Percentiles rank a stretch among this genome's conserved stretches.
These are phyloP conservation scores for Thalpophila matura DNA, from an alignment of 2,888 invertebrate species.

Conservation along the genomic window DNA sequence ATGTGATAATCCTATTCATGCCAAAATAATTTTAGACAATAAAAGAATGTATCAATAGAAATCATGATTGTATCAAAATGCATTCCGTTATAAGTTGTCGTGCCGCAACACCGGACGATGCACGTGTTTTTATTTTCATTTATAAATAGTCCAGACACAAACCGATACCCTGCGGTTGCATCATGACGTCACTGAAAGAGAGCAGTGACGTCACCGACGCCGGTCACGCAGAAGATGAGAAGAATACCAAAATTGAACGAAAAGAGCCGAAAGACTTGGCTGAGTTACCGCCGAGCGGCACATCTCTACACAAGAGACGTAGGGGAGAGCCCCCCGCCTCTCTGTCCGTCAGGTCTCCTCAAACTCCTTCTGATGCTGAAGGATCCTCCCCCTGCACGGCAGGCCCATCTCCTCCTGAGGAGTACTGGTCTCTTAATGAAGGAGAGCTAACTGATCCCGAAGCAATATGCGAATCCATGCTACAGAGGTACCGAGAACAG, in stretches of 20 bases:
- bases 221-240: slow-evolving; percentile 62
- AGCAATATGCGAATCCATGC: slow-evolving; percentile 82
- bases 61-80: slow-evolving; percentile 69
- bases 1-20: slow-evolving; percentile 50
- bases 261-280: slow-evolving; percentile 75
- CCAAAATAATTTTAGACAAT: slow-evolving; percentile 34
- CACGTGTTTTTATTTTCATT: slow-evolving; percentile 85
- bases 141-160: slow-evolving; percentile 83
- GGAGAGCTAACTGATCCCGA: slow-evolving; percentile 78
- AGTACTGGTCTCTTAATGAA: slow-evolving; percentile 76
- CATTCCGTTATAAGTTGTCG: slow-evolving; percentile 82
- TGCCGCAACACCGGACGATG: slow-evolving; percentile 67
- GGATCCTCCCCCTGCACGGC: slow-evolving; percentile 86
- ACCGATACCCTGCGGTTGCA: slow-evolving; percentile 66
- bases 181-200: slow-evolving; percentile 81
- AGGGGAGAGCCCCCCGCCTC: slow-evolving; percentile 85
- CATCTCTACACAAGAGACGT: slow-evolving; percentile 85
- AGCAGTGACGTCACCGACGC: slow-evolving; percentile 77
- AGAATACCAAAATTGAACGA: slow-evolving; percentile 54
- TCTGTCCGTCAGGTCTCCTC: slow-evolving; percentile 80
- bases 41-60: slow-evolving; percentile 52
- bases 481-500: slow-evolving; percentile 81
- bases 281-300: slow-evolving; percentile 84
- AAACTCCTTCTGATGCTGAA: slow-evolving; percentile 84
- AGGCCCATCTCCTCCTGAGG: slow-evolving; percentile 80